Conservation (phyloP, 2,113 vertebrate genomes). For the Dunckerocampus dactyliophorus region DNA sequence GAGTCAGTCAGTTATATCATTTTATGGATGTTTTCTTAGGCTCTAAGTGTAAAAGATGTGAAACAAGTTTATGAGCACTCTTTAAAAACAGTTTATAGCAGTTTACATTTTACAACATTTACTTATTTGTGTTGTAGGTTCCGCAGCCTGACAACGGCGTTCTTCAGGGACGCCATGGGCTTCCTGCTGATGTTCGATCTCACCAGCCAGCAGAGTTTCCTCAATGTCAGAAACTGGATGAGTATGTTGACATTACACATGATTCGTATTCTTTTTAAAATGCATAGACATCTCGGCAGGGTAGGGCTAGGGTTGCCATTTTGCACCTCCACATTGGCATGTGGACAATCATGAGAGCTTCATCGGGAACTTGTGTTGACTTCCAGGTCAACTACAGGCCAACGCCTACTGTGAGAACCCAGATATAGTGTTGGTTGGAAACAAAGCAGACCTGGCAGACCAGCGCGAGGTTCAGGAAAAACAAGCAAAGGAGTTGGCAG, state of each 20-base stretch:
- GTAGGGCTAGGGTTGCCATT: neutral
- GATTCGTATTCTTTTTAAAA: neutral
- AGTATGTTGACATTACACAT: conserved; percentile 71
- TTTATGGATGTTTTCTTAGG: too few species aligned
- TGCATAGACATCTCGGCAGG: neutral
- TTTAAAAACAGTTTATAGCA: too few species aligned
- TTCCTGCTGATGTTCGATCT: conserved; percentile 95
- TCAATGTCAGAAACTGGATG: conserved; percentile 97
- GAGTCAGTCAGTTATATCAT: too few species aligned
- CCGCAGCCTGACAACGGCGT: conserved; percentile 89
- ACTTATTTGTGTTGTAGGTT: conserved; percentile 54
- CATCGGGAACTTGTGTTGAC: neutral
- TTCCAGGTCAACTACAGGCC: conserved; percentile 86
- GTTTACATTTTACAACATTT: too few species aligned
- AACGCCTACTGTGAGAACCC: conserved; percentile 96
- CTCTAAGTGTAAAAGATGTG: too few species aligned
- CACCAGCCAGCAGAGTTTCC: conserved; percentile 94
- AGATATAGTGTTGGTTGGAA: conserved; percentile 91
- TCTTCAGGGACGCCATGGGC: conserved; percentile 97
- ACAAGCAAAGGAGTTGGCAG: conserved; percentile 89
- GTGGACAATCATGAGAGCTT: neutral
- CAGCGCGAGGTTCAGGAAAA: conserved; percentile 91
- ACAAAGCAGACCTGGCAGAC: conserved; percentile 89
- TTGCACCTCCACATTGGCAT: neutral
- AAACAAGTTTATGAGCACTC: too few species aligned